These are phyloP conservation scores for Manis crassicaudata DNA, from an alignment of 2,797 vertebrate species.

Conservation along the genomic window DNA sequence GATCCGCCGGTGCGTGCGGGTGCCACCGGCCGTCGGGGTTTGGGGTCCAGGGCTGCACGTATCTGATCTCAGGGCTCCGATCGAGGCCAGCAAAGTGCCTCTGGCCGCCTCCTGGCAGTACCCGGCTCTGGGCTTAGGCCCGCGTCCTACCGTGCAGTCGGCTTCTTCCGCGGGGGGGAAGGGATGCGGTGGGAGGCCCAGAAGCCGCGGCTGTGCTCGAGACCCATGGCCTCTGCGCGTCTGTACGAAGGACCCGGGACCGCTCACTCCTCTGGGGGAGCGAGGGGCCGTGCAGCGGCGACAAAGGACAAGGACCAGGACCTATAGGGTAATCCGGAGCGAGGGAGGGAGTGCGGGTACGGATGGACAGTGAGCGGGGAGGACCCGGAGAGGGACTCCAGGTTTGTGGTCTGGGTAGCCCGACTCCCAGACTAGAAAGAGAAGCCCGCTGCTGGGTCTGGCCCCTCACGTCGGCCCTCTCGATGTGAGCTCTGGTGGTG, in stretches of 20 bases:
- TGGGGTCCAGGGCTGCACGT: accelerated
- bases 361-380: neutral
- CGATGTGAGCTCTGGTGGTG: too few relatives aligned
- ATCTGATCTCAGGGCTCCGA: accelerated
- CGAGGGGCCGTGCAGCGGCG: too few relatives aligned
- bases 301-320: constrained; percentile 17
- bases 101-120: neutral
- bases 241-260: neutral
- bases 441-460: neutral
- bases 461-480: neutral
- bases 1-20: accelerated
- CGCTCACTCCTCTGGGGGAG: neutral
- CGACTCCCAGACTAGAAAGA: neutral
- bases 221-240: neutral
- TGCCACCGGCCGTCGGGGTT: accelerated
- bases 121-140: neutral
- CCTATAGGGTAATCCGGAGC: neutral
- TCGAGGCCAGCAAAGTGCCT: accelerated
- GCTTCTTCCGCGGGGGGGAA: neutral
- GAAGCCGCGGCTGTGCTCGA: neutral
- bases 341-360: too few relatives aligned
- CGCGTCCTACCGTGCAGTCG: neutral
- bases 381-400: neutral
- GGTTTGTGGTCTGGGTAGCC: neutral
- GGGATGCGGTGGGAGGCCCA: neutral